A percentile compares a stretch with the other conserved stretches of the same genome.
Conservation (phyloP, 2,113 vertebrate species). For the Chaetorhynchus papuensis region DNA sequence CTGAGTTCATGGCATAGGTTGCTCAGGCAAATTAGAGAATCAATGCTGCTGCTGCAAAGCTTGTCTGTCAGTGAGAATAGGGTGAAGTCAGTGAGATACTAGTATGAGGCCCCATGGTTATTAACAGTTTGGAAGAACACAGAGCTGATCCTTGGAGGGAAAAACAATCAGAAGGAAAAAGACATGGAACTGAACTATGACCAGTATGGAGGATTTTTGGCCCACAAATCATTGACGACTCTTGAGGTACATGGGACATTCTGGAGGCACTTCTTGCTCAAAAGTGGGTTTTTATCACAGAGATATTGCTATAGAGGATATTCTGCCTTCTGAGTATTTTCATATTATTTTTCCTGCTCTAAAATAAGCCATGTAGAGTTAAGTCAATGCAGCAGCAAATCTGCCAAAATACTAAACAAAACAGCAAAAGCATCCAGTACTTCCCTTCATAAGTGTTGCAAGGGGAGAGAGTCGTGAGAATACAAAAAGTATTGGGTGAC, state of each 20-base stretch:
- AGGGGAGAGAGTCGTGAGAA: background rate
- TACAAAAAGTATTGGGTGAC: background rate
- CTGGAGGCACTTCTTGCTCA: background rate
- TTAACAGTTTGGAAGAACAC: background rate
- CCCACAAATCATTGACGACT: rapidly evolving
- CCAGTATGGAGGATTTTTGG: background rate
- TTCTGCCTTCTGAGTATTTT: background rate
- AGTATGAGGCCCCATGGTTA: background rate
- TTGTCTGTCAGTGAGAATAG: background rate
- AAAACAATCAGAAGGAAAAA: background rate
- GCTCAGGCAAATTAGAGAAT: background rate
- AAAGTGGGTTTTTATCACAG: background rate
- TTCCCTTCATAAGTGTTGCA: background rate
- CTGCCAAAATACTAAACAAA: background rate
- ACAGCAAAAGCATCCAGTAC: background rate
- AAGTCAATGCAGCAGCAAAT: background rate
- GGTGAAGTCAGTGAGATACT: background rate
- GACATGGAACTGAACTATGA: background rate
- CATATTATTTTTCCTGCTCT: background rate
- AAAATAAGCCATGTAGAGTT: background rate
- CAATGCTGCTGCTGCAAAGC: background rate
- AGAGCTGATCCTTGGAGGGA: background rate
- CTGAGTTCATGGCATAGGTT: background rate
- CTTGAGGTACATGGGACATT: background rate
- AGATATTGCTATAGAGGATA: background rate